Base-by-base conservation (phyloP, 2,888 invertebrate genomes). In the Apamea epomidion region DNA sequence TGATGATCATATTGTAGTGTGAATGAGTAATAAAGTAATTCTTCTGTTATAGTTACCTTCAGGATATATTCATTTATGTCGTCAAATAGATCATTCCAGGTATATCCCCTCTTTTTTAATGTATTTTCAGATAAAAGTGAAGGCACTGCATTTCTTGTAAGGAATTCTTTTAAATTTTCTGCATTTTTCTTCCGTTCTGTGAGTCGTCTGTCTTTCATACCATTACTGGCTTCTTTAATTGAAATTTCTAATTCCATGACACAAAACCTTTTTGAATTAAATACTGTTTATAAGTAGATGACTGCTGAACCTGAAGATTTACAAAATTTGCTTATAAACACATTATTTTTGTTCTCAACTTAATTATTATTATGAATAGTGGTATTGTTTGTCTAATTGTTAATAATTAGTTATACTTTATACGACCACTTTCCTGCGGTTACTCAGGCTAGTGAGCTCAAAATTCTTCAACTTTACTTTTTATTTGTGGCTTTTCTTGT, bases 181-280 rank as follows among this genome's bases (percentile, higher is more conserved):
- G 95, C 96, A 92, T 91, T 94, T 92, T 95, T 97, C 88, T 96
- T 97, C 67, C 97, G 93, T 67, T 97, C 97, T 60, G 94, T 95
- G 18, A 94, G 92, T 83, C 96, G 93, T 76, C 91, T 89, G 29
- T 97, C 96, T 75, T 92, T 93, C 37, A 97, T 91, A 68, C 93
- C 94, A 79, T 91, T 92, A 84, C 95, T 93, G 85, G 94, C 92
- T 87, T 95, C 95, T 86, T 90, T 93, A 60, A 97, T 78, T n/a
- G 94, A 92, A 77, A 84, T 86, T 89, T 97, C 97, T 83, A 96
- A 92, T 70, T 95, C 93, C 95, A 96, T 96, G 51, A 48, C 14
- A 42, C 71, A 32, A 71, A 32, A 32, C 12, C n/a, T 64, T 51
- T n/a, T n/a, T n/a, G 6, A 71, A 72, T n/a, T 25, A n/a, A 18